Conservation (phyloP, 2,888 invertebrate species). For the Crepidodera aurea region DNA sequence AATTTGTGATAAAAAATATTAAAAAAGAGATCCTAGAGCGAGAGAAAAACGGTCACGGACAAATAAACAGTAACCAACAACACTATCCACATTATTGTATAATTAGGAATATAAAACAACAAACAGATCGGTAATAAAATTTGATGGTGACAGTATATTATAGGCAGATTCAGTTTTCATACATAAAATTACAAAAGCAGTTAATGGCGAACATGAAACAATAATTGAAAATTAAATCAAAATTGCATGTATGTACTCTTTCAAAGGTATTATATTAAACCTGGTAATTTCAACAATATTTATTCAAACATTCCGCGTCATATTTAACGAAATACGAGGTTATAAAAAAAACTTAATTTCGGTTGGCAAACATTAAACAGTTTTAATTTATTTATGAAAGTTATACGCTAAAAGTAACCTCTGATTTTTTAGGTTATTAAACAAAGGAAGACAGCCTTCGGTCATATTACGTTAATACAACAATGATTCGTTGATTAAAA, state of each 20-base stretch:
- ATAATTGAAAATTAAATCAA: conserved; percentile 22
- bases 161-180: not conserved
- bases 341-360: not conserved
- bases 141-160: not conserved
- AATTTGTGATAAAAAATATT: too few relatives aligned
- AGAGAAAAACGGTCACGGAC: too few relatives aligned
- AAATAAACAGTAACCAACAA: too few relatives aligned
- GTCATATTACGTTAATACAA: too few relatives aligned
- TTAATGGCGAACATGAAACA: conserved; percentile 23
- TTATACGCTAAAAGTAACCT: too few relatives aligned
- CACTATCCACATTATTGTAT: not conserved
- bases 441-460: too few relatives aligned
- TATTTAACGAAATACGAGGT: not conserved
- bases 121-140: not conserved
- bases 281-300: not conserved
- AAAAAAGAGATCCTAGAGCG: too few relatives aligned
- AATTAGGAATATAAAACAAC: not conserved
- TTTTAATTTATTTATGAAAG: too few relatives aligned
- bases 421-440: too few relatives aligned
- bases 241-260: conserved; percentile 11
- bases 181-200: conserved; percentile 14
- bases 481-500: too few relatives aligned
- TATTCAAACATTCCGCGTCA: not conserved
- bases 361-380: not conserved
- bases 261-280: conserved; percentile 10